These are phyloP conservation scores for Heliconius hewitsoni DNA, from an alignment of 1,140 invertebrate species.

Conservation along the genomic window DNA sequence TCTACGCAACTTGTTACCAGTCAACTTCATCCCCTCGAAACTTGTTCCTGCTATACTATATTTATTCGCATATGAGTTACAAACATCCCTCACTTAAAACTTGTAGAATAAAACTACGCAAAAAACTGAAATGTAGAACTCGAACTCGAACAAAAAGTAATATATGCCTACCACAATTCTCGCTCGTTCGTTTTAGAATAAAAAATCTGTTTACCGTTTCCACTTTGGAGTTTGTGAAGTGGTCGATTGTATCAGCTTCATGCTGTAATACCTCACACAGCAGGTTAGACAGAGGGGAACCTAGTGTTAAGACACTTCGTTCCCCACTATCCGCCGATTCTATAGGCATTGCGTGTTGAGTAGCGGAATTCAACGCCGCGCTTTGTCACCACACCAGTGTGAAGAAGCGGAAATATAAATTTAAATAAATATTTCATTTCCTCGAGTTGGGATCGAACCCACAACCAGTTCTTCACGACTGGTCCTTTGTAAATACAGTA, in stretches of 20 bases:
- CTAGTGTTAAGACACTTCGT: no score
- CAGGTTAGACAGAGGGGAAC: no score
- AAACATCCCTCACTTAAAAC: constrained; percentile 5
- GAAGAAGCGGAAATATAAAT: no score
- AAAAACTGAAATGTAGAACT: constrained; percentile 4
- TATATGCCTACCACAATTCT: constrained; percentile 11
- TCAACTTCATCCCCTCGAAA: background rate
- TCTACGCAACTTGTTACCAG: background rate
- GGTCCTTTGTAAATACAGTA: no score
- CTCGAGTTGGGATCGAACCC: no score
- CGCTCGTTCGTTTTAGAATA: background rate
- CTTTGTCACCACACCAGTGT: no score
- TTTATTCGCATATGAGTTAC: constrained; percentile 5
- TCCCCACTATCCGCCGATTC: no score
- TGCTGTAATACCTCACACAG: no score
- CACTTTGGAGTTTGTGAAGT: background rate
- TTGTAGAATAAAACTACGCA: background rate
- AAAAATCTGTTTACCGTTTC: background rate
- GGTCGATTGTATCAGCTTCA: background rate
- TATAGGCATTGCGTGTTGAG: no score
- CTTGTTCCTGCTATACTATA: background rate
- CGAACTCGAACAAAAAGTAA: constrained; percentile 4
- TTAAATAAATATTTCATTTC: no score
- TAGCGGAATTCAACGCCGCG: no score
- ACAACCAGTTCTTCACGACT: no score